Percentiles rank a stretch among this genome's conserved stretches.
Evolutionary conservation across 1,140 invertebrate genomes (phyloP).

Genomic region (Drosophila grimshawi): DNA sequence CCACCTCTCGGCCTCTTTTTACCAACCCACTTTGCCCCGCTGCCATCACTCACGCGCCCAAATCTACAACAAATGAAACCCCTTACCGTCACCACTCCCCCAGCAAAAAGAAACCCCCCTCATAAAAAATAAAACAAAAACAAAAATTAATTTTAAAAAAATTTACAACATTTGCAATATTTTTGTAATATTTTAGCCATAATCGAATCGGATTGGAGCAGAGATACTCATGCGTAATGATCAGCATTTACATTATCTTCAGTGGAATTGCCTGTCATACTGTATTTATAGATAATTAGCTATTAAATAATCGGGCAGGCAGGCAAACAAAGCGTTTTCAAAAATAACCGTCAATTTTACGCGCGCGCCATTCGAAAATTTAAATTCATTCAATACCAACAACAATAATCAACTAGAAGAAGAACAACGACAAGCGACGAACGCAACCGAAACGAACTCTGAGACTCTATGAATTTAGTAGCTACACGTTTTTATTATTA

Average conservation of each 20-base stretch:
- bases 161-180: conserved; percentile 24
- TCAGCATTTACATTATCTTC: conserved; percentile 6
- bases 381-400: conserved; percentile 86
- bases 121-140: conserved; percentile 22
- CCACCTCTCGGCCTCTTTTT: background rate
- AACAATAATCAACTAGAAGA: conserved; percentile 22
- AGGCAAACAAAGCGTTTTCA: conserved; percentile 46
- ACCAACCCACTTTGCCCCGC: conserved; percentile 5
- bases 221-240: conserved; percentile 37
- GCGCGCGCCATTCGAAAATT: conserved; percentile 95
- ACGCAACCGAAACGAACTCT: conserved; percentile 28
- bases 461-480: conserved; percentile 66
- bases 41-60: conserved; percentile 27
- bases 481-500: background rate
- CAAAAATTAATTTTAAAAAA: conserved; percentile 41
- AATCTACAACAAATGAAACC: conserved; percentile 35
- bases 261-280: conserved; percentile 1
- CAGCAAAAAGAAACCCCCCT: background rate
- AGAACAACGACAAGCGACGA: conserved; percentile 85
- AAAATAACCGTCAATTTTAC: conserved; percentile 93
- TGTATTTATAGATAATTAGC: conserved; percentile 4
- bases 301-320: conserved; percentile 57
- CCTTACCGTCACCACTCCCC: background rate
- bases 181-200: conserved; percentile 18
- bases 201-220: conserved; percentile 1